Evolutionary conservation across 2,113 vertebrate species (phyloP).

Genomic region (Lethenteron reissneri): DNA sequence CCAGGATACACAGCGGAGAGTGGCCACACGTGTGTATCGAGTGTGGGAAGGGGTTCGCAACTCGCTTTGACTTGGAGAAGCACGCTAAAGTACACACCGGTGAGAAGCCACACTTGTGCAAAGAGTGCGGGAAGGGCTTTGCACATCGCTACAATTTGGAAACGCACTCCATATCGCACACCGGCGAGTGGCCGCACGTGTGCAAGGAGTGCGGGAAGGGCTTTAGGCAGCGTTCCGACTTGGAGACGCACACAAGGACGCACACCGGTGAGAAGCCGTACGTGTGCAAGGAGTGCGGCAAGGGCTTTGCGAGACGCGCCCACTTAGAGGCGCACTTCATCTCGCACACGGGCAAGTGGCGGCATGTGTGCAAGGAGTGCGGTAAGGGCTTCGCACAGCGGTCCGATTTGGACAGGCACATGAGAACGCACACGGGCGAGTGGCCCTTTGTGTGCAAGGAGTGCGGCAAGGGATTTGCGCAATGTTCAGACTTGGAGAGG

Average conservation of each 20-base stretch:
- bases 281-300: slow-evolving; percentile 1
- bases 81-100: slow-evolving; percentile 24
- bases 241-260: neutral
- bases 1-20: neutral
- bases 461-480: slow-evolving; percentile 4
- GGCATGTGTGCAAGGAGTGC: neutral
- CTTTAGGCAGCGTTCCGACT: neutral
- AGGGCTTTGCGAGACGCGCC: neutral
- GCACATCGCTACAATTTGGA: neutral
- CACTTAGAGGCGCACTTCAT: neutral
- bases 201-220: slow-evolving; percentile 19
- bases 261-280: neutral
- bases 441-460: slow-evolving; percentile 2
- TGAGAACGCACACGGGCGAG: slow-evolving; percentile 1
- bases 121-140: neutral
- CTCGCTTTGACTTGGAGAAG: slow-evolving; percentile 20
- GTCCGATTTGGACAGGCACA: slow-evolving; percentile 3
- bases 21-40: slow-evolving; percentile 18
- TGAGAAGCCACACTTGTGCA: slow-evolving; percentile 20
- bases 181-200: slow-evolving; percentile 14
- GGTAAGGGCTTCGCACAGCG: neutral
- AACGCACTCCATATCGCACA: neutral
- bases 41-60: slow-evolving; percentile 25
- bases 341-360: neutral
- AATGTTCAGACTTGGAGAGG: slow-evolving; percentile 1